A percentile compares a stretch with the other conserved stretches of the same genome.
phyloP scores from a whole-genome alignment of 2,797 vertebrate species.

The Tympanoctomys barrerae region DNA sequence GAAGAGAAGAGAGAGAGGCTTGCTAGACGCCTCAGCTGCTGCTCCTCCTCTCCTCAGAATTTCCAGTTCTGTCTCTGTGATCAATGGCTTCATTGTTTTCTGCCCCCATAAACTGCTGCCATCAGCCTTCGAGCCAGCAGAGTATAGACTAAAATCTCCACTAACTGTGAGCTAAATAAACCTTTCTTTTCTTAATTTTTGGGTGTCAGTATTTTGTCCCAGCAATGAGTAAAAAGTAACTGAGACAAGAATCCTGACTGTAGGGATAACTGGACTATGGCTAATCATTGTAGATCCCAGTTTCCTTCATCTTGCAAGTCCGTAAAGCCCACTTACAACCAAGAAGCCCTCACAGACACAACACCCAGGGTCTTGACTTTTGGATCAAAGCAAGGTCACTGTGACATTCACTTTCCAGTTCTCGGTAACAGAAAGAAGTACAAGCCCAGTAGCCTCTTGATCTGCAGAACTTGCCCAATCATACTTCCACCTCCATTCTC shows the following conservation, averaged over 20 bases:
- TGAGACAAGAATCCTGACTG: neutral
- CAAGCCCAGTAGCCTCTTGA: neutral
- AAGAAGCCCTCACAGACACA: neutral
- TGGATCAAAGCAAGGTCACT: neutral
- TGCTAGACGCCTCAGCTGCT: too few species aligned
- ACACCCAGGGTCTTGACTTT: neutral
- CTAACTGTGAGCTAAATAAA: too few species aligned
- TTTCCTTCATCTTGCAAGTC: neutral
- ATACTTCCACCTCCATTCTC: neutral
- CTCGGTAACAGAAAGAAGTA: neutral
- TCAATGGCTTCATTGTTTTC: too few species aligned
- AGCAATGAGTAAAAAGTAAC: too few species aligned
- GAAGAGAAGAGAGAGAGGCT: too few species aligned
- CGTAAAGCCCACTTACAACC: neutral
- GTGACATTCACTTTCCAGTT: neutral
- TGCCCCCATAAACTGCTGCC: too few species aligned
- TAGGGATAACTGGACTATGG: neutral
- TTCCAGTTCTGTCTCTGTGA: too few species aligned
- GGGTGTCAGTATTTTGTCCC: too few species aligned
- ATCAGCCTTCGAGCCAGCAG: too few species aligned
- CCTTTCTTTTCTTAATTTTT: too few species aligned
- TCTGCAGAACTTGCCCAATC: neutral
- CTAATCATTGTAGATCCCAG: neutral
- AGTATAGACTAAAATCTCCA: too few species aligned
- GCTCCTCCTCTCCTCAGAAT: too few species aligned